Base-by-base conservation (phyloP, 2,888 invertebrate genomes). In the Ornithoptera alexandrae region DNA sequence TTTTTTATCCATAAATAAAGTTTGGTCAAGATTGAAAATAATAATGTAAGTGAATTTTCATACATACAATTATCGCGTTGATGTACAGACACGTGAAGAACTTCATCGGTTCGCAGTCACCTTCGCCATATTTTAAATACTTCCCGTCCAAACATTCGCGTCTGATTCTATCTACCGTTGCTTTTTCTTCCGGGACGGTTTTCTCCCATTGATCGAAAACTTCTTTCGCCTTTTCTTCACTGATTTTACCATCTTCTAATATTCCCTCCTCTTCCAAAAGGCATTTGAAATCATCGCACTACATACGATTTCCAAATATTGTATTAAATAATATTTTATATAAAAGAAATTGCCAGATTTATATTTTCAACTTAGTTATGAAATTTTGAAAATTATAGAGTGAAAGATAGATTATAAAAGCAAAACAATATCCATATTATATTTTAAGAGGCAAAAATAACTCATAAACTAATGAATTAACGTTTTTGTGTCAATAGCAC, bases 261-360 rank as follows among this genome's bases (percentile, higher is more conserved):
- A 79, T 30, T 12, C 73, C 78, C 5, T 65, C 57, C 50, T 78
- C 77, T 7, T 72, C 63, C 10, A 80, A 39, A 15, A 77, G 15
- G 65, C 81, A 81, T 69, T 77, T 72, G 24, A 74, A 73, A 30
- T 75, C 68, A 8, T 75, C 76, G 59, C 81, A 81, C 82, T 81
- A 24, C 17, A 65, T 57, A 18, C 12, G 46, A 50, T 15, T 46
- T 10, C 12, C 12, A 10, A 46, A 15, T 46, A 22, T 46, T 46
- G 46, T 15, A 15, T 46, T 46, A 46, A 46, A 6, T 46, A 30
- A 30, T 30, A 39, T 39, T 39, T 39, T 6, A 10, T 39, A 39
- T 7, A 10, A 39, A 7, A 39, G 39, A 39, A 8, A 39, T 10
- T 6, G 39, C 39, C 39, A 10, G 10, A 10, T 10, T 39, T 39